Base-by-base conservation (phyloP, 1,140 invertebrate genomes). In the Physella acuta region DNA sequence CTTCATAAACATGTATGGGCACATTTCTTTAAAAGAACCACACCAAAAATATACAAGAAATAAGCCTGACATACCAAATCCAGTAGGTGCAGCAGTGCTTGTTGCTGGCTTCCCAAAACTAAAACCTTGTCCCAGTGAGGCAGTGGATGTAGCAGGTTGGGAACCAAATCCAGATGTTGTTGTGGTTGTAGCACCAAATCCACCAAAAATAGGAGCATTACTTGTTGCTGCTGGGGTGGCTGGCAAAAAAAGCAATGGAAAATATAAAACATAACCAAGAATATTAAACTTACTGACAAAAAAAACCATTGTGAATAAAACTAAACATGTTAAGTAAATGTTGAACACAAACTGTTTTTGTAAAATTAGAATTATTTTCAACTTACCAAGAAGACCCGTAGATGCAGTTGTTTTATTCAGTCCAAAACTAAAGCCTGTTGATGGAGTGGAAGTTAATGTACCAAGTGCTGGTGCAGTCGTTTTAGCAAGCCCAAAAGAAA, bases 61-160 rank as follows among this genome's bases (percentile, higher is more conserved):
- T n/a, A n/a, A n/a, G n/a, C n/a, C n/a, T n/a, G n/a, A n/a, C n/a
- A n/a, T n/a, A n/a, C n/a, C n/a, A n/a, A n/a, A n/a, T n/a, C 70
- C 64, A 34, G 60, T 33, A 28, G 67, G 78, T 39, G 68, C 39
- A 56, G 80, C 72, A 0, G 82, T 79, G 24, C 77, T 77, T 61
- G 79, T 72, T 4, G 65, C 11, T 20, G 65, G 31, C 51, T 64
- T 72, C 3, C 71, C 71, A 37, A 72, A 72, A 24, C 3, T 33
- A 34, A 71, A 71, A 30, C 34, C 5, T 30, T 26, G 26, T 14
- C 63, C 65, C 39, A 65, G 26, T 17, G 70, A 52, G 26, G 71
- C 58, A 14, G 71, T 64, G 14, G 68, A 39, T 14, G 75, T 51
- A 4, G 33, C 39, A 59, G 49, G 31, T 39, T 36, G 8, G 1